Evolutionary conservation across 2,797 vertebrate genomes (phyloP).

Genomic region (Mormyrops boulengeri): DNA sequence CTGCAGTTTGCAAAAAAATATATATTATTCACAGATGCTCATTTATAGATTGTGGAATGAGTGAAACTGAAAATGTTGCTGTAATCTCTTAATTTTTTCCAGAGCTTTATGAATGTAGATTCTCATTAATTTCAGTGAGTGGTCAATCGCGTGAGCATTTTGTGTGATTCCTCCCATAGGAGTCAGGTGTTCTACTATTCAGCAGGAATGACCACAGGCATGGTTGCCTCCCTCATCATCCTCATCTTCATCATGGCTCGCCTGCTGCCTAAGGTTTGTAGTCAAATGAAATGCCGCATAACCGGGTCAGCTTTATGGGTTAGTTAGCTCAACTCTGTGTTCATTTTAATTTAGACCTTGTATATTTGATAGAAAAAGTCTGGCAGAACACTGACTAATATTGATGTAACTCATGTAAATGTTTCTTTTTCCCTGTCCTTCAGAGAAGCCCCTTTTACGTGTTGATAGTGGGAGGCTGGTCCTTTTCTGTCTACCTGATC

Average conservation of each 20-base stretch:
- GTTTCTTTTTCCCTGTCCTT: constrained; percentile 27
- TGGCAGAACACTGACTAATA: background rate
- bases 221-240: constrained; percentile 83
- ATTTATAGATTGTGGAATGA: background rate
- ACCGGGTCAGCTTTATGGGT: background rate
- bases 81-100: background rate
- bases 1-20: background rate
- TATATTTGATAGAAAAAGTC: background rate
- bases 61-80: background rate
- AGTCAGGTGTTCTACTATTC: constrained; percentile 91
- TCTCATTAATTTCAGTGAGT: background rate
- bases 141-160: background rate
- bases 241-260: constrained; percentile 78
- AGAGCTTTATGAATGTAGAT: background rate
- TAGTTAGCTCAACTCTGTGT: background rate
- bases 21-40: background rate
- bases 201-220: constrained; percentile 80
- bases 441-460: constrained; percentile 88
- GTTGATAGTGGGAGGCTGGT: constrained; percentile 84
- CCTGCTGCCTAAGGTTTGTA: constrained; percentile 78
- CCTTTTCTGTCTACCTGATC: constrained; percentile 86
- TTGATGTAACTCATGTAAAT: background rate
- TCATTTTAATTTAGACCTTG: background rate
- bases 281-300: background rate
- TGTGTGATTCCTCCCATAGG: constrained; percentile 49